Base-by-base conservation (phyloP, 2,888 invertebrate species). In the Chironomus riparius region DNA sequence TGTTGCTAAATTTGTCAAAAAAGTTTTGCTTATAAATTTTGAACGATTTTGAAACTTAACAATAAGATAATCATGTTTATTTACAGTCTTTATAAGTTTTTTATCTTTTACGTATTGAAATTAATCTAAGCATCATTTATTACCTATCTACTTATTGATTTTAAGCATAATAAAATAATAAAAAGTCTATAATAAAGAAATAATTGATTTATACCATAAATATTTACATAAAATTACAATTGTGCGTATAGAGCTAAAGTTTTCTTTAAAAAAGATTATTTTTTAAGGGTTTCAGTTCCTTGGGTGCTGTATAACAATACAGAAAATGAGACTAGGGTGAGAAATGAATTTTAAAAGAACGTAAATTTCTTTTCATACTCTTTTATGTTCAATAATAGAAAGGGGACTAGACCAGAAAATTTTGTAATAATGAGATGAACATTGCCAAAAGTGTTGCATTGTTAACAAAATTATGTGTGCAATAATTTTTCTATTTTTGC, bases 331-430 rank as follows among this genome's bases (percentile, higher is more conserved):
- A 70, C 70, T 70, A 70, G 70, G 70, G 70, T 65, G 47, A 48
- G 18, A 22, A 18, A 68, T 47, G 70, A 70, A 47, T 48, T 21
- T 21, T 47, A 47, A 65, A 21, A 24, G 24, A 65, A 24, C 12
- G 24, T 18, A 70, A 48, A 47, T 21, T 28, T 65, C 38, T 38
- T 38, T 38, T 38, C 10, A 38, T 38, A 38, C 38, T 38, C 38
- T 38, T 38, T 4, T 22, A 10, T 65, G 21, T 65, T 65, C 4
- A 22, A 21, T 70, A 47, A 15, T 22, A 7, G 3, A 70, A 21
- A 71, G n/a, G 71, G 71, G 71, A 71, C 71, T 68, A 68, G 68
- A 38, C n/a, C 38, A 68, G n/a, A 68, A 28, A 68, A 68, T 68
- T 68, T 68, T 68, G 68, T 15, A 68, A 47, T 13, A 38, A 38